Conservation (phyloP, 2,888 invertebrate genomes). For the Mythimna loreyi region DNA sequence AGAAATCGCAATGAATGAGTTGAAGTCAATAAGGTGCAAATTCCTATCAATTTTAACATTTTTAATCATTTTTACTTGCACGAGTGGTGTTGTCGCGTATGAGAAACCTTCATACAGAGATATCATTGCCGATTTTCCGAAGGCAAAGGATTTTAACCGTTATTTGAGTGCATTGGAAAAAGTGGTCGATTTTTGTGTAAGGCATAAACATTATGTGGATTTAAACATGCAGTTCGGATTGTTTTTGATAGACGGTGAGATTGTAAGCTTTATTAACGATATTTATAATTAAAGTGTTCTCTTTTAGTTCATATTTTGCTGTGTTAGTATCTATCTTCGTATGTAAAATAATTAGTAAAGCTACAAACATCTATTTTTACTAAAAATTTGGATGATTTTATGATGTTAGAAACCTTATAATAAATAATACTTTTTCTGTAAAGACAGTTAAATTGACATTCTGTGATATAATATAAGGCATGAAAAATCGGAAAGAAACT, state of each 20-base stretch:
- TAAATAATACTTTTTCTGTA: too few species aligned
- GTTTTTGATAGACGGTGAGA: conserved; percentile 76
- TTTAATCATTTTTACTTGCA: conserved; percentile 6
- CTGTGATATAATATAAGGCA: too few species aligned
- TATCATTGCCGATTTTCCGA: conserved; percentile 62
- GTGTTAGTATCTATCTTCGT: neutral
- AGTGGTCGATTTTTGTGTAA: conserved; percentile 66
- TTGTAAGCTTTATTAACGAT: conserved; percentile 31
- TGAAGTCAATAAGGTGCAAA: conserved; percentile 23
- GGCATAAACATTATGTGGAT: conserved; percentile 70
- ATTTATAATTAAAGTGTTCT: neutral
- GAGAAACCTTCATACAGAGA: neutral
- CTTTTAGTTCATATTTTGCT: neutral
- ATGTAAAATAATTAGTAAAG: neutral
- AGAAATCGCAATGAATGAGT: conserved; percentile 9
- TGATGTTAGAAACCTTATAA: too few species aligned
- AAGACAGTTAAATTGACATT: too few species aligned
- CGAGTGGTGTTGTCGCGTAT: conserved; percentile 7
- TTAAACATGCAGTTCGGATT: conserved; percentile 76
- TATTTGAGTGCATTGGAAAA: conserved; percentile 71
- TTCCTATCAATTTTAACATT: conserved; percentile 6
- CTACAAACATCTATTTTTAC: neutral
- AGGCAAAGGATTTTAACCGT: conserved; percentile 64
- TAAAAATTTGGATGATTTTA: too few species aligned
- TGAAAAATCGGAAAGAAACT: too few species aligned